Percentiles rank a stretch among this genome's conserved stretches.
phyloP scores from a whole-genome alignment of 2,888 invertebrate genomes.

The Dermolepida albohirtum region DNA sequence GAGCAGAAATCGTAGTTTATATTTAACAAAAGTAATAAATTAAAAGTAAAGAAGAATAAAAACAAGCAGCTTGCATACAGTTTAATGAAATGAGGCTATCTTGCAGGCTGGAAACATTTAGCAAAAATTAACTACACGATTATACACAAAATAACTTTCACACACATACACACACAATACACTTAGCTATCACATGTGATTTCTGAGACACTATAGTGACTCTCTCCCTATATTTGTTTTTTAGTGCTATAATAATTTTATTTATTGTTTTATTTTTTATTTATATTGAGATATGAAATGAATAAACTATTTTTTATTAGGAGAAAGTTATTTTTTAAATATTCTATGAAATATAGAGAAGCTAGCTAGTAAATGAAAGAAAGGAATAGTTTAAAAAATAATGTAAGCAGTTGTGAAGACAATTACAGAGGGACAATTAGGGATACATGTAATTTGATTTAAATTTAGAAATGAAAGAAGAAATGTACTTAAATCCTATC shows the following conservation, averaged over 20 bases:
- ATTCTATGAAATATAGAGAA: slow-evolving; percentile 29
- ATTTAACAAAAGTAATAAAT: slow-evolving; percentile 37
- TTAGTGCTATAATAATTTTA: slow-evolving; percentile 52
- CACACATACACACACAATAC: slow-evolving; percentile 35
- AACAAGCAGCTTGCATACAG: slow-evolving; percentile 42
- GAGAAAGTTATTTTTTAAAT: slow-evolving; percentile 43
- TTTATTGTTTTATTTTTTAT: slow-evolving; percentile 53
- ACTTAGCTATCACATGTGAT: slow-evolving; percentile 56
- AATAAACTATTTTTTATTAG: slow-evolving; percentile 50
- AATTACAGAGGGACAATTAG: no score
- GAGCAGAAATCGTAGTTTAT: slow-evolving; percentile 56
- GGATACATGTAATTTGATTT: background rate
- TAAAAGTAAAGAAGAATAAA: slow-evolving; percentile 37
- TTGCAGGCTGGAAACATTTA: slow-evolving; percentile 42
- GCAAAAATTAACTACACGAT: slow-evolving; percentile 31
- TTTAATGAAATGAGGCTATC: slow-evolving; percentile 40
- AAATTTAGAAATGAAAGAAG: slow-evolving; percentile 1
- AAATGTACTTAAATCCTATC: slow-evolving; percentile 16
- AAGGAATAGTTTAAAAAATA: slow-evolving; percentile 26
- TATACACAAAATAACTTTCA: slow-evolving; percentile 34
- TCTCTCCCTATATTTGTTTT: slow-evolving; percentile 49
- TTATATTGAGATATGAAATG: slow-evolving; percentile 47
- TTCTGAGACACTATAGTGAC: slow-evolving; percentile 53
- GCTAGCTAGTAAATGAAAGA: slow-evolving; percentile 27
- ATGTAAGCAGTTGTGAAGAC: background rate